phyloP scores from a whole-genome alignment of 2,888 invertebrate species.

The Papilio protenor region DNA sequence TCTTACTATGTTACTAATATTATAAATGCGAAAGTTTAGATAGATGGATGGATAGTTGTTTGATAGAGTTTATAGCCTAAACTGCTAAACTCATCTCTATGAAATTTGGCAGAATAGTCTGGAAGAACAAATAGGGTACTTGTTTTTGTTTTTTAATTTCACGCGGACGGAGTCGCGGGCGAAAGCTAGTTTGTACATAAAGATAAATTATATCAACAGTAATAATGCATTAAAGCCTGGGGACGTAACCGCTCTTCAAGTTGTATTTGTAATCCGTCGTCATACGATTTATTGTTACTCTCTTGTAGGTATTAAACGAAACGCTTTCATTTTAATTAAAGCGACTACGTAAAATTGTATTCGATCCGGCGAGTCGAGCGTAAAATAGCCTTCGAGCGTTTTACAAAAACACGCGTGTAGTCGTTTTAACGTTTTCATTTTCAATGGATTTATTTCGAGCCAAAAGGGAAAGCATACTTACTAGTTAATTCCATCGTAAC shows the following conservation, averaged over 20 bases:
- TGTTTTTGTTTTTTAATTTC: too few relatives aligned
- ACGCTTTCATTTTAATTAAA: slow-evolving; percentile 35
- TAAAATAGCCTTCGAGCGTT: slow-evolving; percentile 22
- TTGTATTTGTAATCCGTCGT: slow-evolving; percentile 13
- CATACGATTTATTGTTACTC: slow-evolving; percentile 22
- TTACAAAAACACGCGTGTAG: slow-evolving; percentile 23
- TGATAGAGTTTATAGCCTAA: too few relatives aligned
- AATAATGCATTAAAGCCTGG: background rate
- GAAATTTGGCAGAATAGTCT: too few relatives aligned
- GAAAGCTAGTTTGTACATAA: background rate
- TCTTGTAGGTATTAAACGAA: slow-evolving; percentile 23
- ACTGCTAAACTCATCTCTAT: too few relatives aligned
- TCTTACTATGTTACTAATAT: background rate
- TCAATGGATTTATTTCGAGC: slow-evolving; percentile 24
- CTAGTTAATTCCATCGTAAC: slow-evolving; percentile 96
- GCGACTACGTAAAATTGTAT: slow-evolving; percentile 26
- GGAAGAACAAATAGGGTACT: too few relatives aligned
- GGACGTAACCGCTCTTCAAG: background rate
- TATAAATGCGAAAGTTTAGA: too few relatives aligned
- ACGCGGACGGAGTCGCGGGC: too few relatives aligned
- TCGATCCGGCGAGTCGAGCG: slow-evolving; percentile 26
- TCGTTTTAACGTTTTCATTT: slow-evolving; percentile 26
- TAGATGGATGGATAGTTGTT: too few relatives aligned
- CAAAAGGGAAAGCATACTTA: slow-evolving; percentile 83
- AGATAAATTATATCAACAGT: background rate